These are phyloP conservation scores for Pentalonia nigronervosa DNA, from an alignment of 1,140 invertebrate species.

Conservation along the genomic window DNA sequence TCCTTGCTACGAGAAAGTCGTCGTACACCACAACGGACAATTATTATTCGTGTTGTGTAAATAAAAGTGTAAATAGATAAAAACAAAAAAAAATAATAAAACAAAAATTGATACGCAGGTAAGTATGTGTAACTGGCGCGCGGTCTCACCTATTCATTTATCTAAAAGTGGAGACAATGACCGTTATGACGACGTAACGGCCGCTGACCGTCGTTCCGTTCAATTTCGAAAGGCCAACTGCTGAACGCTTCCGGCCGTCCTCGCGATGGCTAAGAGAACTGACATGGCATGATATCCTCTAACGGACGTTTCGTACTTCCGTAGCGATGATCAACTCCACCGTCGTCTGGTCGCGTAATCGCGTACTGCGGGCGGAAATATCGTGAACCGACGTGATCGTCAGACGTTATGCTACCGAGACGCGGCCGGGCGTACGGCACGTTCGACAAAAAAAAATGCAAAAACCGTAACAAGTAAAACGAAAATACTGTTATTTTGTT, in stretches of 20 bases:
- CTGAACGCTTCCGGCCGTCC: slow-evolving; percentile 19
- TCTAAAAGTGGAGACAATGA: slow-evolving; percentile 31
- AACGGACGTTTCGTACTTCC: slow-evolving; percentile 34
- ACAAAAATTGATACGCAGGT: not conserved
- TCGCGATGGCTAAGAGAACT: not conserved
- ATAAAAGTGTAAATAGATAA: not conserved
- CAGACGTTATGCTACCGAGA: not conserved
- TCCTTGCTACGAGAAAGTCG: too few species aligned
- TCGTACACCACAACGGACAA: too few species aligned
- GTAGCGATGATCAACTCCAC: not conserved
- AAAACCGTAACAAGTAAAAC: not conserved
- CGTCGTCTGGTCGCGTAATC: not conserved
- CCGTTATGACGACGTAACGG: slow-evolving; percentile 55
- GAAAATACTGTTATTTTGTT: not conserved
- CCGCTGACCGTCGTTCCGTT: slow-evolving; percentile 44
- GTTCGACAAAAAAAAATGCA: not conserved
- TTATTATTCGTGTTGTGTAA: not conserved
- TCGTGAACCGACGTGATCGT: not conserved
- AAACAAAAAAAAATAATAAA: slow-evolving; percentile 1
- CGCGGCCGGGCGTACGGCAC: not conserved
- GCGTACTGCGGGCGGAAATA: not conserved
- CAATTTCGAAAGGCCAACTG: slow-evolving; percentile 37
- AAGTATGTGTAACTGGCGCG: slow-evolving; percentile 11
- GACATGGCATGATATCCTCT: not conserved
- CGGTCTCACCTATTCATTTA: slow-evolving; percentile 54